Evolutionary conservation across 2,113 vertebrate genomes (phyloP), one percentile per base, ranked within the genome.

Genomic region (Sula dactylatra): DNA sequence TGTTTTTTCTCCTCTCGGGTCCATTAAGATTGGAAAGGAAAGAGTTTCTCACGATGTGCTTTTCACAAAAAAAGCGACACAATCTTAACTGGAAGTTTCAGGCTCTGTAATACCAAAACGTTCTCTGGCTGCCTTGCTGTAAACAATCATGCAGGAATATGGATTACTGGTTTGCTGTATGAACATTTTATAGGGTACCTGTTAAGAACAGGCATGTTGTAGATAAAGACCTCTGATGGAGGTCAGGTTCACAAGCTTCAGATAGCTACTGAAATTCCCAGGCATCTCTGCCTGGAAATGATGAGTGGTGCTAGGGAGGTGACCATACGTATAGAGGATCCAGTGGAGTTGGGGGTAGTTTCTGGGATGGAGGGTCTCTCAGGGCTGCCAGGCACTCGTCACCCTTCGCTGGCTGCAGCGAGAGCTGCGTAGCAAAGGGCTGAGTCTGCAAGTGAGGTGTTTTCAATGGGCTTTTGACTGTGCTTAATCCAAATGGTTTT

Each of bases 381-480:
- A 2, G 29, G n/a, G n/a, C 67, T 50, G 10, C 49, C 2, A 10
- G 58, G 8, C 16, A 40, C 14, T n/a, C 44, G 1, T 1, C 0
- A 3, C 52, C 59, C 47, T 49, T 56, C 0, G 0, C 24, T 47
- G 61, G 32, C 64, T 81, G 49, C 45, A 50, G 70, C 4, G 5
- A 47, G 50, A 71, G 62, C 49, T 19, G 18, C 1, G 4, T 36
- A 65, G 36, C 2, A 13, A 88, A 26, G 26, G 20, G 17, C 7
- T 89, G 81, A 74, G 67, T 59, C 65, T 83, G 56, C 32, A 16
- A 86, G 84, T 47, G n/a, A 52, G 34, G 70, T 65, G 58, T 69
- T 80, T 86, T 50, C 62, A 49, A 4, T 18, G 18, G 45, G 58
- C 12, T 93, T 93, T 94, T 67, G 34, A 14, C 4, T 2, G 34